Evolutionary conservation across 2,113 vertebrate species (phyloP), one percentile per base, ranked within the genome.

Genomic region (Brachyhypopomus occidentalis): DNA sequence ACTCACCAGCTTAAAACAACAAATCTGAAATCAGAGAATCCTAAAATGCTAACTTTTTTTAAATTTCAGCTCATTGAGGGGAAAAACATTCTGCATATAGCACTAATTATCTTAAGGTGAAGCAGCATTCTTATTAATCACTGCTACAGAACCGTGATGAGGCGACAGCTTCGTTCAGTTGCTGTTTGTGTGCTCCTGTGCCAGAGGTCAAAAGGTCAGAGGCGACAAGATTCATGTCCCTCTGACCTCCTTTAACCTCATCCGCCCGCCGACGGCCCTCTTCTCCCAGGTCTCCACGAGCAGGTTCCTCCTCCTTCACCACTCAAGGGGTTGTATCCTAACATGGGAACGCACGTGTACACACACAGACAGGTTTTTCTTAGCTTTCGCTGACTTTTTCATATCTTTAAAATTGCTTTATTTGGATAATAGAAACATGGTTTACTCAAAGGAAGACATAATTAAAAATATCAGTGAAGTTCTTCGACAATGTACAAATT

Each of bases 321-420:
- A 34, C 91, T 92, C 91, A 99, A 84, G 0, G 98, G 96, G 85
- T 94, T 98, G 80, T 96, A 99, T 84, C 95, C 98, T 99, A 38
- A 63, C 86, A 87, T 41, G 41, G 9, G 45, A 17, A 64, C 41
- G 80, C 12, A 52, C 5, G 12, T 12, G 45, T 23, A 78, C 11
- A 56, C n/a, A 52, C 25, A 81, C 12, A 48, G 5, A 27, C 60
- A 64, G 6, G 34, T 2, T 30, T 14, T 52, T 11, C 45, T 52
- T 52, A 2, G 45, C 41, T 41, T 30, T 30, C 30, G 3, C 30
- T 30, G 30, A 30, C 3, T 30, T 30, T 30, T 30, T 2, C 30
- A 30, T 30, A 30, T 30, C 30, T 30, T 30, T 41, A 41, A 9
- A 52, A 22, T 12, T 16, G 12, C 7, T 66, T 38, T 41, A 41